Evolutionary conservation across 2,888 invertebrate genomes (phyloP), one percentile per base, ranked within the genome.

Genomic region (Epirrhoe alternata): DNA sequence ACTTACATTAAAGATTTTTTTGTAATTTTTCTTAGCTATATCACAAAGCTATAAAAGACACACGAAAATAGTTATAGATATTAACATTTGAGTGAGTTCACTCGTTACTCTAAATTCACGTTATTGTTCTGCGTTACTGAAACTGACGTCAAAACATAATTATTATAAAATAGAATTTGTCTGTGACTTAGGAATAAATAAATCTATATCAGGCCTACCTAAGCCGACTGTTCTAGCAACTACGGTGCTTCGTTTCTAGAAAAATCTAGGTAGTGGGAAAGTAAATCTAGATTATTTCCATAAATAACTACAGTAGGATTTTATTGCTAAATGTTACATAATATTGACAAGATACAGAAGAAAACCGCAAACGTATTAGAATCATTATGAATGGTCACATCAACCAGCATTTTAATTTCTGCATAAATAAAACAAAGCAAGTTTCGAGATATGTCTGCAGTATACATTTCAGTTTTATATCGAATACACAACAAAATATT

Each of bases 1-100:
- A 81, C 68, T 72, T 73, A 82, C 77, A 78, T 77, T 38, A 47
- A 51, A 73, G 54, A 52, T 69, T 66, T 71, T 69, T 73, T 69
- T 64, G 63, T 67, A 61, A 72, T 77, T 81, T 79, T 79, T 82
- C 75, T 82, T 77, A 77, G 87, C 85, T 77, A 86, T 89, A 87
- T 89, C 87, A 89, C 89, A 89, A 90, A 89, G 88, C 87, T 80
- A 71, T 65, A 81, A 83, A 87, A 86, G 86, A 82, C 80, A 83
- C 81, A 80, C 81, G 79, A 83, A 79, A 82, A 77, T 80, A 82
- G 83, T 85, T 84, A 80, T 82, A 80, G 74, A 82, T 85, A 83
- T 82, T 73, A 79, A 84, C 83, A 77, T 75, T 76, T 74, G 83
- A 82, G 81, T 77, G 74, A 57, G 54, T 42, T 16, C 61, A 66